These are phyloP conservation scores for Odontophorus gujanensis DNA, from an alignment of 2,113 vertebrate species.

Conservation along the genomic window DNA sequence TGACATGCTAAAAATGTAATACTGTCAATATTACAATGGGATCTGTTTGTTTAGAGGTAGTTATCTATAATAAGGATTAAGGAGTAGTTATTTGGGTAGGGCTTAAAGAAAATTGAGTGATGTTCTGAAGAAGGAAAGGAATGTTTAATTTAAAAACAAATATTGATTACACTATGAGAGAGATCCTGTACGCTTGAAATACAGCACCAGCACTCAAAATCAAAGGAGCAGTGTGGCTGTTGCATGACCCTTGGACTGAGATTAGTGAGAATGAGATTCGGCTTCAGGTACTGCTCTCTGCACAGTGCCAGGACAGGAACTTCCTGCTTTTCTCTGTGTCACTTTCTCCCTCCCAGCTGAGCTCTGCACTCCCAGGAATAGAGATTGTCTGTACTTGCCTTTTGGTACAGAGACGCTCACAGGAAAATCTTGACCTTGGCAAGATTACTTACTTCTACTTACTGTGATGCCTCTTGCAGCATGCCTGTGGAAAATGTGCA, in stretches of 20 bases:
- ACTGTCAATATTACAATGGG: not conserved
- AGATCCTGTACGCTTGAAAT: not conserved
- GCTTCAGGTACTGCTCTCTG: not conserved
- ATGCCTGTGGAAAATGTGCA: rapidly evolving
- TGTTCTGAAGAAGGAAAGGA: not conserved
- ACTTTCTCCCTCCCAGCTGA: not conserved
- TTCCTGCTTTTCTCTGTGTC: not conserved
- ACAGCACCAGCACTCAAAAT: not conserved
- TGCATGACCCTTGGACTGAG: not conserved
- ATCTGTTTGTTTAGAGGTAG: constrained; percentile 24
- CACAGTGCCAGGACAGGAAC: not conserved
- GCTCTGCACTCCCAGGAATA: rapidly evolving
- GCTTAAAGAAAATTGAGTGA: not conserved
- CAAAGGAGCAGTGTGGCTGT: not conserved
- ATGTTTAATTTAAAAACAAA: constrained; percentile 37
- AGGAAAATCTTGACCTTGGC: not conserved
- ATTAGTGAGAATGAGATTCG: not conserved
- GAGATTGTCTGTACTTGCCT: not conserved
- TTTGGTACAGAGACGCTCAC: not conserved
- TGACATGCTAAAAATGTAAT: constrained; percentile 12
- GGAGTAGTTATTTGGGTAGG: constrained; percentile 12
- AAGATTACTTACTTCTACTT: not conserved
- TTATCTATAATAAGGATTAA: constrained; percentile 13
- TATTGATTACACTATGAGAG: not conserved
- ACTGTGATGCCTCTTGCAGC: not conserved